Evolutionary conservation across 2,888 invertebrate genomes (phyloP), one percentile per base, ranked within the genome.

Genomic region (Drosophila mimica): DNA sequence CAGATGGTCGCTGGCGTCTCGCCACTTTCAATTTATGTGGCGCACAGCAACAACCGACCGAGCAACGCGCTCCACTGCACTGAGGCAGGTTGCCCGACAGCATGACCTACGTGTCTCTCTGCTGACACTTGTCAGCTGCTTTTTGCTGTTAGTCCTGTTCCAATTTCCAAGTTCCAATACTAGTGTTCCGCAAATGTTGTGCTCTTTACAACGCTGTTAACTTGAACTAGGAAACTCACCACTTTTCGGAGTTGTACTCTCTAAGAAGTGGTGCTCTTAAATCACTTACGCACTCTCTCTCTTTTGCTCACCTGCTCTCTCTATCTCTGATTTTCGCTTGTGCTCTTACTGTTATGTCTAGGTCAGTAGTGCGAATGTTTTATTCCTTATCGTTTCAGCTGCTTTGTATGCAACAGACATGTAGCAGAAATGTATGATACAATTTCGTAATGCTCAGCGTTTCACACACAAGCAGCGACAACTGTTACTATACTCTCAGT

Each of bases 341-440:
- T 36, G 25, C 63, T 58, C 52, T 62, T 54, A 4, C 59, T 64
- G 72, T 49, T 46, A 33, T 68, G 85, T 90, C 74, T 92, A 91
- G 91, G 91, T 92, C 92, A 92, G 91, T 92, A 89, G 91, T 91
- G 76, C 74, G 74, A 72, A 68, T 59, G 76, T 77, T 60, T 60
- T 74, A 51, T 63, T 48, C 52, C 65, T 49, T 69, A 68, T 34
- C 53, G 54, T 69, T 72, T 38, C 57, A 61, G n/a, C 66, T 87
- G 64, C 40, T 81, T 79, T 49, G 64, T 69, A 77, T 83, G 70
- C 82, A 74, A 57, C 80, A 74, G 59, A 40, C 53, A 46, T 25
- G 46, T 70, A 68, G 70, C 73, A 66, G 62, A 68, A 70, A 81
- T 70, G 76, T 81, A 71, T 80, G 74, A 72, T 72, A 80, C 86